Evolutionary conservation across 2,113 vertebrate species (phyloP).

Genomic region (Parotia lawesii): DNA sequence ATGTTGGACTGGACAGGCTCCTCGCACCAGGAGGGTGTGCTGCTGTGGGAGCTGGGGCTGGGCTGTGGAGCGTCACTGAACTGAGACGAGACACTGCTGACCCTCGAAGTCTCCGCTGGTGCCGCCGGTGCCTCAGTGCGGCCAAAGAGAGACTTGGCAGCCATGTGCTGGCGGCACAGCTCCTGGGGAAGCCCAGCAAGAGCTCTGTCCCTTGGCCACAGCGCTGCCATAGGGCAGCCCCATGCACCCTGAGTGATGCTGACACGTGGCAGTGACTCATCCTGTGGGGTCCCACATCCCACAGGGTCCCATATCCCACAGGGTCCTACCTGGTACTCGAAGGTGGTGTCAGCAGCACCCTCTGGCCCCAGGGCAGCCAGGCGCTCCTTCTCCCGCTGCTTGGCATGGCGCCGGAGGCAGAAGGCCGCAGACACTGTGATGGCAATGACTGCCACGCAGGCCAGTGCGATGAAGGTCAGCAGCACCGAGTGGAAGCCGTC

Average conservation of each 20-base stretch:
- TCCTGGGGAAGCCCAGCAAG: constrained; percentile 74
- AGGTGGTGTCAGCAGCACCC: constrained; percentile 90
- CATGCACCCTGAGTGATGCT: accelerated
- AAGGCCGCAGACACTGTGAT: constrained; percentile 79
- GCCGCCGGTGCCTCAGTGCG: constrained; percentile 67
- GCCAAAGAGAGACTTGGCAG: constrained; percentile 85
- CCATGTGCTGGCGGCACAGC: constrained; percentile 97
- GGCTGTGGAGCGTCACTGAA: constrained; percentile 93
- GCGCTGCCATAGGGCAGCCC: accelerated
- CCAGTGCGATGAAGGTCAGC: constrained; percentile 87
- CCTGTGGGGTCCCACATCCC: accelerated
- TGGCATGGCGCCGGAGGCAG: constrained; percentile 85
- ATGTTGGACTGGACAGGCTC: constrained; percentile 98
- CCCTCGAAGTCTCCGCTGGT: constrained; percentile 84
- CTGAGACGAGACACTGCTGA: constrained; percentile 97
- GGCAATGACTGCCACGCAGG: constrained; percentile 82
- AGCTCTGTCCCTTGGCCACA: background rate
- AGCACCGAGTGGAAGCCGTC: constrained; percentile 82
- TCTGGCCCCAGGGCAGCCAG: constrained; percentile 87
- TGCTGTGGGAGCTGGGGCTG: constrained; percentile 97
- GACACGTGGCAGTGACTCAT: accelerated
- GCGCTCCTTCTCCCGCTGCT: constrained; percentile 86
- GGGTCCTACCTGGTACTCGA: constrained; percentile 89
- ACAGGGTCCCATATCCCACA: accelerated
- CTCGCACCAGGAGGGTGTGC: constrained; percentile 95